These are phyloP conservation scores for Chymomyza costata DNA, from an alignment of 1,140 invertebrate genomes.

Conservation along the genomic window DNA sequence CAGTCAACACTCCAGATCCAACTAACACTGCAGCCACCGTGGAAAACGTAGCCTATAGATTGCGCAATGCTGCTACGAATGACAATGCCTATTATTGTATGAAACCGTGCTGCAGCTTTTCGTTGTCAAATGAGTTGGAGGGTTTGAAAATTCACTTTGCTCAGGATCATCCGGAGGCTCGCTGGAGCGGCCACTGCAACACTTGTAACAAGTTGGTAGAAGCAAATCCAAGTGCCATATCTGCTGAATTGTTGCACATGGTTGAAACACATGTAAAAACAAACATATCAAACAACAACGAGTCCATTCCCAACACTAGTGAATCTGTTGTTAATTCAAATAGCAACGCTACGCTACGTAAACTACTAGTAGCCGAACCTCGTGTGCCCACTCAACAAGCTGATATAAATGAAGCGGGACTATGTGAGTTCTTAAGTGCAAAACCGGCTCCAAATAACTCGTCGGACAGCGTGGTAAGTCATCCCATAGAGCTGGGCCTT, in stretches of 20 bases:
- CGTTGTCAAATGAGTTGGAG: conserved; percentile 48
- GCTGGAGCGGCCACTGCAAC: conserved; percentile 48
- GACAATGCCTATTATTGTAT: conserved; percentile 38
- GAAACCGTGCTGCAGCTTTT: conserved; percentile 34
- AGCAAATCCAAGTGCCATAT: conserved; percentile 3
- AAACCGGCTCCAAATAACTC: conserved; percentile 6
- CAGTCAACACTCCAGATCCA: too few species aligned
- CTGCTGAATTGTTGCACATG: conserved; percentile 34
- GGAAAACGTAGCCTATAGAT: conserved; percentile 44
- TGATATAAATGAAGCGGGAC: conserved; percentile 22
- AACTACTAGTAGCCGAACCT: conserved; percentile 18
- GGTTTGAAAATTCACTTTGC: conserved; percentile 49
- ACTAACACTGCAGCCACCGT: conserved; percentile 11
- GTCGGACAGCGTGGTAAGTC: conserved; percentile 26
- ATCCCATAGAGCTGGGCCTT: conserved; percentile 29
- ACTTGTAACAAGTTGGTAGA: conserved; percentile 12
- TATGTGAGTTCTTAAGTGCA: conserved; percentile 26
- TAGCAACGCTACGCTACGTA: conserved; percentile 24
- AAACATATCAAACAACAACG: too few species aligned
- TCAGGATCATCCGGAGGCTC: conserved; percentile 32
- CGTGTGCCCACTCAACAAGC: conserved; percentile 17
- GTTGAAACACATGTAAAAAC: conserved; percentile 23
- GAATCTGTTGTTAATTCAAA: not conserved
- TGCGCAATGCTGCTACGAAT: not conserved
- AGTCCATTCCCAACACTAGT: too few species aligned